Evolutionary conservation across 2,113 vertebrate species (phyloP).

Genomic region (Echinops telfairi): DNA sequence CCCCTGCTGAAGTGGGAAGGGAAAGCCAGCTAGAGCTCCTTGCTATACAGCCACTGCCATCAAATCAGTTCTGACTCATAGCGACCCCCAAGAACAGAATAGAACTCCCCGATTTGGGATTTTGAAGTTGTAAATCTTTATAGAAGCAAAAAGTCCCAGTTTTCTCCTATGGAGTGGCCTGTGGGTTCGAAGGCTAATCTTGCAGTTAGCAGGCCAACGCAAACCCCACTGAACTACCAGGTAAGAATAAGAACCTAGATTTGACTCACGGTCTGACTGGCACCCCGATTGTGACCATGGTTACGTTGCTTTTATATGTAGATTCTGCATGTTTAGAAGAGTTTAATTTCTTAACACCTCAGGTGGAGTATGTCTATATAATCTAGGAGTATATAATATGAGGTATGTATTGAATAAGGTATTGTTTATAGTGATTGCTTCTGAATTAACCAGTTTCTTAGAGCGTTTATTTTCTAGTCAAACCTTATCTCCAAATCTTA

Average conservation of each 20-base stretch:
- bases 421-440: slow-evolving; percentile 22
- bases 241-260: slow-evolving; percentile 21
- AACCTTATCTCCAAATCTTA: neutral
- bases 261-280: slow-evolving; percentile 41
- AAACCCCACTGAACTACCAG: too few relatives aligned
- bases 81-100: too few relatives aligned
- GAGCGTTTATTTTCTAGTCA: slow-evolving; percentile 59
- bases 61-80: too few relatives aligned
- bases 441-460: slow-evolving; percentile 47
- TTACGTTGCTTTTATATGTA: slow-evolving; percentile 42
- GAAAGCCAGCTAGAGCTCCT: neutral
- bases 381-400: neutral
- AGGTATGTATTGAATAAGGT: neutral
- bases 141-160: too few relatives aligned
- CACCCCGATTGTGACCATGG: neutral
- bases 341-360: slow-evolving; percentile 51
- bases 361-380: slow-evolving; percentile 44
- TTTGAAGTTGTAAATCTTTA: too few relatives aligned
- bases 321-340: slow-evolving; percentile 52
- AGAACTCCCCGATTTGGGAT: too few relatives aligned
- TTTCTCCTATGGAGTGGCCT: too few relatives aligned
- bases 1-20: neutral
- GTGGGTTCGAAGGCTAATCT: too few relatives aligned
- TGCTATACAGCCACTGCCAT: too few relatives aligned
- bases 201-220: too few relatives aligned